Percentiles rank a stretch among this genome's conserved stretches.
Conservation (phyloP, 2,113 vertebrate species). For the Nipponia nippon region DNA sequence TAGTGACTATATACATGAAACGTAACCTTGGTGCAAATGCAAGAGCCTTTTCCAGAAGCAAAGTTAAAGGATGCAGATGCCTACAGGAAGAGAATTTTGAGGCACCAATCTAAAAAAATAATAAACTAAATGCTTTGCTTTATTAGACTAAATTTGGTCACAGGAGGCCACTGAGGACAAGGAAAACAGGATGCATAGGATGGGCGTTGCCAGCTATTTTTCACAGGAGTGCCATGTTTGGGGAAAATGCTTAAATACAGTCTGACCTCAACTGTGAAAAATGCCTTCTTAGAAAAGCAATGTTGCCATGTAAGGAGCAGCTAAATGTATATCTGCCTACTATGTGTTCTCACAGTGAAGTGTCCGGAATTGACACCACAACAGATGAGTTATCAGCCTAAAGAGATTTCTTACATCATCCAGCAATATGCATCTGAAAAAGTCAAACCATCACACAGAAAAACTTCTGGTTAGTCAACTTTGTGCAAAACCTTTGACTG, state of each 20-base stretch:
- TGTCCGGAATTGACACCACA: not conserved
- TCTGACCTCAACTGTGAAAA: not conserved
- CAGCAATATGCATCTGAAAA: not conserved
- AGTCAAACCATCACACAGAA: not conserved
- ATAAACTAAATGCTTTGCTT: not conserved
- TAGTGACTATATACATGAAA: not conserved
- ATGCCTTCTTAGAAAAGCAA: not conserved
- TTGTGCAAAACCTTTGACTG: not conserved
- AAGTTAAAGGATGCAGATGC: not conserved
- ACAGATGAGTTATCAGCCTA: not conserved
- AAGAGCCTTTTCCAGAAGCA: not conserved
- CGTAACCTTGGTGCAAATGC: not conserved
- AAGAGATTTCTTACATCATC: not conserved
- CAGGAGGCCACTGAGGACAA: not conserved
- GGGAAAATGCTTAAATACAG: not conserved
- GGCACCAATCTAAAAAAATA: not conserved
- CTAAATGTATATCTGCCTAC: not conserved
- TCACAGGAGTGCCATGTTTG: not conserved
- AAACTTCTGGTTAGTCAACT: not conserved
- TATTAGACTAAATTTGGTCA: not conserved
- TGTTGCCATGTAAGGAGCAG: not conserved
- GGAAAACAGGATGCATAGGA: not conserved
- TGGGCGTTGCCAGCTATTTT: not conserved
- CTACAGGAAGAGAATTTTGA: not conserved
- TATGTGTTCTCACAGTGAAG: not conserved